phyloP scores from a whole-genome alignment of 1,140 invertebrate species.

The Elymnias hypermnestra region DNA sequence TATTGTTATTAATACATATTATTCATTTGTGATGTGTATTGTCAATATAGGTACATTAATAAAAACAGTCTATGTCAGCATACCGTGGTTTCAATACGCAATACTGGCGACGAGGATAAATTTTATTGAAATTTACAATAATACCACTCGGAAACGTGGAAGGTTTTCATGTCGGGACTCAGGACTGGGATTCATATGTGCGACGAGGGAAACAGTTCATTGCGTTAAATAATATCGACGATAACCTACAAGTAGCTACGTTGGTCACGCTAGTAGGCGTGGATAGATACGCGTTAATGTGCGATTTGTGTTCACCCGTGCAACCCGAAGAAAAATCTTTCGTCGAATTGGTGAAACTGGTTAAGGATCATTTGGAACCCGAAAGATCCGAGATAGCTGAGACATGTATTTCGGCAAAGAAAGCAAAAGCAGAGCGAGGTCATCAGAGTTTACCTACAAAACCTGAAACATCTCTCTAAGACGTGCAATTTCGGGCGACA shows the following conservation, averaged over 20 bases:
- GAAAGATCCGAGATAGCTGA: conserved; percentile 36
- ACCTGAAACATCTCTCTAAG: conserved; percentile 30
- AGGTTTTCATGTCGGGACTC: conserved; percentile 1
- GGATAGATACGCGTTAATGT: conserved; percentile 27
- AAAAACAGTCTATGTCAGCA: too few relatives aligned
- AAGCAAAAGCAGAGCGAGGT: conserved; percentile 23
- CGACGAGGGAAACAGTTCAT: conserved; percentile 27
- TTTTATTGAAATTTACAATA: not conserved
- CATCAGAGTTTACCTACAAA: conserved; percentile 23
- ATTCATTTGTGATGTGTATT: too few relatives aligned
- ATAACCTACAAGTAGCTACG: conserved; percentile 18
- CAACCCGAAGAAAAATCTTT: conserved; percentile 25
- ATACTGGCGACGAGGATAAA: too few relatives aligned
- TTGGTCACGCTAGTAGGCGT: conserved; percentile 25
- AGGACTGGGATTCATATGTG: conserved; percentile 26
- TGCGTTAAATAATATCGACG: conserved; percentile 17
- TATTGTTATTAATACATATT: too few relatives aligned
- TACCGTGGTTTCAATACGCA: too few relatives aligned
- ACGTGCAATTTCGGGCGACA: conserved; percentile 24
- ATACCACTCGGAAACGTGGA: conserved; percentile 12
- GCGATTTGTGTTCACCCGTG: conserved; percentile 28
- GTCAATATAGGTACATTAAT: too few relatives aligned
- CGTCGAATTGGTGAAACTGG: conserved; percentile 21
- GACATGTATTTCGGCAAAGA: conserved; percentile 41
- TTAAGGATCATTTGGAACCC: conserved; percentile 38